Evolutionary conservation across 2,113 vertebrate species (phyloP), one percentile per base, ranked within the genome.

Genomic region (Forbesichthys agassizii): DNA sequence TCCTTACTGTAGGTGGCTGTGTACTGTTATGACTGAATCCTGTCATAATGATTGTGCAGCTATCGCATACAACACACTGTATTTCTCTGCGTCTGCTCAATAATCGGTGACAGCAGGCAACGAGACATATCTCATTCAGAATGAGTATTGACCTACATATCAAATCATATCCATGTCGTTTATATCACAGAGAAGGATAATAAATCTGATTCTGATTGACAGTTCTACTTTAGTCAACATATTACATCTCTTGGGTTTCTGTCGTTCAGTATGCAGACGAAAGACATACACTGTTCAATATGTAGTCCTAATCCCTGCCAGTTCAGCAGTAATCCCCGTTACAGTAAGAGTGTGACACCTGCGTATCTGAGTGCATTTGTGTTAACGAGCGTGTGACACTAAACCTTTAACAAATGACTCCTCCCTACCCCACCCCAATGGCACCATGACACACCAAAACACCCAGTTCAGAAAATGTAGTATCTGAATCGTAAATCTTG

Each of bases 401-500:
- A 91, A 92, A 92, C 91, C 93, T 93, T 92, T 92, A 92, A 93
- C 90, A 91, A 92, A 92, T 90, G 86, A 76, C 73, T 85, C 86
- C 73, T 84, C 86, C 77, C 78, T 27, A 27, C 27, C 27, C 27
- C 27, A 27, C 27, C n/a, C 66, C 74, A 11, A 58, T 12, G 65
- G 77, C 75, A 84, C 85, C 85, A 82, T 5, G 77, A 88, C 85
- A 81, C 81, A 70, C 74, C 4, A 71, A 90, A 92, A 90, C 90
- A 87, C 68, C 82, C 72, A 62, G 82, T 86, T 83, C 76, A 85
- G 90, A 93, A 91, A 93, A 92, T 90, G 91, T 27, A 85, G 90
- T 86, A 88, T 90, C 91, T 89, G 86, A 87, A 90, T 93, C 92
- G 93, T 93, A 94, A 92, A 94, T 93, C 93, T 92, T 91, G 81